phyloP scores from a whole-genome alignment of 2,888 invertebrate genomes.

The Cepaea hortensis region DNA sequence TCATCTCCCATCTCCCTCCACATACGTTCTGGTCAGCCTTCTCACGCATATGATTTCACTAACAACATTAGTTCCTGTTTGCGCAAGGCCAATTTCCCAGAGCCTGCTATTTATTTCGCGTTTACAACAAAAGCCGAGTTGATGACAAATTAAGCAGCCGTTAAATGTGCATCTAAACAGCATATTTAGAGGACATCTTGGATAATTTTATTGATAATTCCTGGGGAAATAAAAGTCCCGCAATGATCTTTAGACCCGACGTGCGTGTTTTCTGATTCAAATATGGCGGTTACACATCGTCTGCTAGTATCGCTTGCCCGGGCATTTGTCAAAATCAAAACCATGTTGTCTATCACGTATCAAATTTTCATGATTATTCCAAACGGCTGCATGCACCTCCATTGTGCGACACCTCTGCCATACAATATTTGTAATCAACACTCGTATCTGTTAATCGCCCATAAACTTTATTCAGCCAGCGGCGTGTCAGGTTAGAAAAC shows the following conservation, averaged over 20 bases:
- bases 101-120: too few relatives aligned
- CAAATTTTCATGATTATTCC: neutral
- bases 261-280: neutral
- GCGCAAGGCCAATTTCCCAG: too few relatives aligned
- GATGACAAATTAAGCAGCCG: neutral
- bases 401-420: neutral
- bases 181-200: neutral
- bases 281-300: neutral
- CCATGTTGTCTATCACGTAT: conserved; percentile 4
- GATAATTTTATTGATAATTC: neutral
- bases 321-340: conserved; percentile 15
- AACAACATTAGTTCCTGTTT: too few relatives aligned
- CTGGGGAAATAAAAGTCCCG: neutral
- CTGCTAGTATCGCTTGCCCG: neutral
- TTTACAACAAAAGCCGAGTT: neutral
- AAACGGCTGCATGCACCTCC: neutral
- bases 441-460: too few relatives aligned
- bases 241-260: neutral
- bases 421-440: too few relatives aligned
- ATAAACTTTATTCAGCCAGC: too few relatives aligned
- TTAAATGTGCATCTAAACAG: neutral
- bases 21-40: too few relatives aligned
- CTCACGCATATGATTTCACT: too few relatives aligned
- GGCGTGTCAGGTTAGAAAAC: too few relatives aligned
- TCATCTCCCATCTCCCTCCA: too few relatives aligned